A percentile compares a stretch with the other conserved stretches of the same genome.
phyloP scores from a whole-genome alignment of 2,797 vertebrate species.

The Distichodus sexfasciatus region DNA sequence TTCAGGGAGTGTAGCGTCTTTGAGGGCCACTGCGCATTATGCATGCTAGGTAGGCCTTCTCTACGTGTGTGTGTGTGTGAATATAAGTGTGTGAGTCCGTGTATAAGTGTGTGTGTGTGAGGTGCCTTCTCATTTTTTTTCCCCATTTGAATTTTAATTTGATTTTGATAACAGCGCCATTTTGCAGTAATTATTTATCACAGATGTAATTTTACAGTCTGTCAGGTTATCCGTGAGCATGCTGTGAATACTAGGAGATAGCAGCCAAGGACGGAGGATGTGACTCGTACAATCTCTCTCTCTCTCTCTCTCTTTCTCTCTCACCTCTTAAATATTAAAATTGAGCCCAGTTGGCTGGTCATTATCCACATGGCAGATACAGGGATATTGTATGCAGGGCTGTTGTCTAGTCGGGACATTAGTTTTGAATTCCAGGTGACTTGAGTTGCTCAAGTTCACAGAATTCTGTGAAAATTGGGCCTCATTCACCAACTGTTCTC shows the following conservation, averaged over 20 bases:
- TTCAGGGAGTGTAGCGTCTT: conserved; percentile 33
- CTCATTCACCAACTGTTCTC: too few species aligned
- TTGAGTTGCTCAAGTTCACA: too few species aligned
- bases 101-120: conserved; percentile 6
- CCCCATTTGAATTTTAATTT: conserved; percentile 58
- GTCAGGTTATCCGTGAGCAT: conserved; percentile 58
- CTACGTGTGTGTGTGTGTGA: conserved; percentile 1
- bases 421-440: too few species aligned
- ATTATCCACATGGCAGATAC: conserved; percentile 18
- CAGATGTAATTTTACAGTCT: conserved; percentile 66
- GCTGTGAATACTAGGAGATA: conserved; percentile 57
- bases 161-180: conserved; percentile 61
- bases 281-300: too few species aligned
- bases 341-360: conserved; percentile 9
- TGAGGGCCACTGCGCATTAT: conserved; percentile 36
- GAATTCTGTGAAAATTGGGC: too few species aligned
- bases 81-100: too few species aligned
- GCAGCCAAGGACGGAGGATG: conserved; percentile 28
- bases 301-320: too few species aligned
- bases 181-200: conserved; percentile 69
- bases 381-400: neutral
- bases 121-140: conserved; percentile 26
- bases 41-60: conserved; percentile 20
- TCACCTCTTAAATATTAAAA: conserved; percentile 9
- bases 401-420: too few species aligned